These are phyloP conservation scores for Pyrocephalus nanus DNA, from an alignment of 2,797 vertebrate species.

Conservation along the genomic window DNA sequence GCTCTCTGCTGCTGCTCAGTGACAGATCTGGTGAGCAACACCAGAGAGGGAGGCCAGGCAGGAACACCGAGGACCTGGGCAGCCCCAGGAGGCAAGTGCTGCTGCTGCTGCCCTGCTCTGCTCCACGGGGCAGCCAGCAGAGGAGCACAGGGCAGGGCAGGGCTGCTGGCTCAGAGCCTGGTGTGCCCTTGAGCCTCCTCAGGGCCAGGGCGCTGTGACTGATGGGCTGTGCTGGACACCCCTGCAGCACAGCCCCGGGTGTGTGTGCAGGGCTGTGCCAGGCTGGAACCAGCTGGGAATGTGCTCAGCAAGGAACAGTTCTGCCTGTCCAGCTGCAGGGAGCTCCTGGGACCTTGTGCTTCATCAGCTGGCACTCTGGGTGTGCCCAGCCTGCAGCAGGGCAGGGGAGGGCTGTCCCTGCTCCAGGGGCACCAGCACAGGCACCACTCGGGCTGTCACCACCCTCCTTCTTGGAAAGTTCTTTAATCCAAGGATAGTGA, in stretches of 20 bases:
- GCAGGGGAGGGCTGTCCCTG: not conserved
- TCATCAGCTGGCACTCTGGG: not conserved
- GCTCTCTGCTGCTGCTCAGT: slow-evolving; percentile 30
- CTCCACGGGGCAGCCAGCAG: not conserved
- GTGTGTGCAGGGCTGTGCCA: not conserved
- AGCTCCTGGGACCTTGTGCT: not conserved
- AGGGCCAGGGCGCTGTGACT: not conserved
- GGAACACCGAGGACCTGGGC: not conserved
- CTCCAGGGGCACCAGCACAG: not conserved
- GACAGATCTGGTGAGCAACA: not conserved
- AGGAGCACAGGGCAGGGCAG: not conserved
- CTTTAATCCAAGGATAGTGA: not conserved
- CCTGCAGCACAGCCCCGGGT: not conserved
- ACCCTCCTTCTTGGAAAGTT: not conserved
- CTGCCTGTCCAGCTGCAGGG: not conserved
- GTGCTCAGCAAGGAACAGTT: not conserved
- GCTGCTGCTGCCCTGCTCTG: not conserved
- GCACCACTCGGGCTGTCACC: not conserved
- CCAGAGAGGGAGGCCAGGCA: not conserved
- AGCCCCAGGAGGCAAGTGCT: not conserved
- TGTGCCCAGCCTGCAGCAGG: not conserved
- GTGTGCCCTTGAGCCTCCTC: not conserved
- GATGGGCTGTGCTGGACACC: fast-evolving
- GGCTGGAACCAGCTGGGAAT: not conserved
- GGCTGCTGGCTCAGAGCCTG: not conserved